Evolutionary conservation across 2,888 invertebrate species (phyloP).

Genomic region (Acleris cristana): DNA sequence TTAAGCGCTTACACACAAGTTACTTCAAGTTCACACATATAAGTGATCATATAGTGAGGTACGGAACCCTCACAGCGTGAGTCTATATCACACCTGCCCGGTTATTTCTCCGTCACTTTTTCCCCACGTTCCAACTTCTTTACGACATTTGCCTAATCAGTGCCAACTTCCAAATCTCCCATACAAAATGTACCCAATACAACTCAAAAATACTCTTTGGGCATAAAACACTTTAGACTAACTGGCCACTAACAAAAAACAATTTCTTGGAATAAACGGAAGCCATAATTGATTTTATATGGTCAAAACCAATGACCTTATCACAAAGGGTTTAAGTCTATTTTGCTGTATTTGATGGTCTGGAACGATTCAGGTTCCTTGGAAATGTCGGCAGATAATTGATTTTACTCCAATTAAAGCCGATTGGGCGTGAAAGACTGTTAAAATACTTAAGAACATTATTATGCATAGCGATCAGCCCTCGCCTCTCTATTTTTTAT

Average conservation of each 20-base stretch:
- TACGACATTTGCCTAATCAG: not conserved
- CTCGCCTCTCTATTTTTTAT: too few species aligned
- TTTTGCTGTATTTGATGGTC: not conserved
- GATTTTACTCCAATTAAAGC: slow-evolving; percentile 26
- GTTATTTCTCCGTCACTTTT: not conserved
- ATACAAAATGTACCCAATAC: too few species aligned
- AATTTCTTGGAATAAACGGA: slow-evolving; percentile 23
- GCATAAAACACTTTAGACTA: not conserved
- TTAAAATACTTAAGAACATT: not conserved
- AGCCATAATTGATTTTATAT: slow-evolving; percentile 22
- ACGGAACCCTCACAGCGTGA: too few species aligned
- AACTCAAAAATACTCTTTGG: not conserved
- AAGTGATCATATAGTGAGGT: too few species aligned
- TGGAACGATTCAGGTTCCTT: slow-evolving; percentile 10
- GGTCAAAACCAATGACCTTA: not conserved
- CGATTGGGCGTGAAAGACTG: slow-evolving; percentile 14
- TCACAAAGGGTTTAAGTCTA: not conserved
- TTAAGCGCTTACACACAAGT: too few species aligned
- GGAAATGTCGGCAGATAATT: slow-evolving; percentile 31
- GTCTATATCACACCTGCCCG: not conserved
- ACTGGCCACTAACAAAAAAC: slow-evolving; percentile 3
- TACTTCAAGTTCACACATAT: too few species aligned
- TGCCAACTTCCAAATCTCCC: too few species aligned
- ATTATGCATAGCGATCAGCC: not conserved
- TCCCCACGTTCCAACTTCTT: not conserved